phyloP scores from a whole-genome alignment of 2,888 invertebrate genomes.

The Rhogogaster chlorosoma region DNA sequence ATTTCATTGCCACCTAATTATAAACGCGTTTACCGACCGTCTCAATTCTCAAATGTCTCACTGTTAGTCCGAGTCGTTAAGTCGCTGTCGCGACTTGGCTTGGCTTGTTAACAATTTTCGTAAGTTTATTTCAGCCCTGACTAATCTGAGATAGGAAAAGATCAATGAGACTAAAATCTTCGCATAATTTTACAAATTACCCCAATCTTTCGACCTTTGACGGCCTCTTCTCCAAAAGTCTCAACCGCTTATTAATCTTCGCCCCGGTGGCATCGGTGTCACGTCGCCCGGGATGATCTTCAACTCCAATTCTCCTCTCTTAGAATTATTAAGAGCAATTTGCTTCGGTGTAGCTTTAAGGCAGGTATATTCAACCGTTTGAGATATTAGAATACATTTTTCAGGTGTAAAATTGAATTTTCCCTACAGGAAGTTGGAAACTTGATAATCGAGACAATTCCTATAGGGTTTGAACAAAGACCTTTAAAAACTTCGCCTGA shows the following conservation, averaged over 20 bases:
- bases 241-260: background rate
- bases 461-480: background rate
- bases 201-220: background rate
- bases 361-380: background rate
- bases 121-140: background rate
- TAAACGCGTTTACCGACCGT: slow-evolving; percentile 32
- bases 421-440: background rate
- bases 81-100: background rate
- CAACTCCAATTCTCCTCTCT: background rate
- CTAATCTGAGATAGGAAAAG: background rate
- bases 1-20: slow-evolving; percentile 44
- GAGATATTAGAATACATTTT: background rate
- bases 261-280: background rate
- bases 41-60: slow-evolving; percentile 28
- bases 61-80: slow-evolving; percentile 13
- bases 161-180: background rate
- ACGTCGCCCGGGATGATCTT: background rate
- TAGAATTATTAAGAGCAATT: background rate
- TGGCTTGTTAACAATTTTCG: background rate
- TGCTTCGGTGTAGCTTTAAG: background rate
- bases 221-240: background rate
- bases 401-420: background rate
- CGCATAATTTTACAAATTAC: background rate
- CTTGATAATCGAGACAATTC: background rate
- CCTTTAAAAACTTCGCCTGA: background rate